Evolutionary conservation across 2,797 vertebrate genomes (phyloP), one percentile per base, ranked within the genome.

Genomic region (Aphelocoma californica): DNA sequence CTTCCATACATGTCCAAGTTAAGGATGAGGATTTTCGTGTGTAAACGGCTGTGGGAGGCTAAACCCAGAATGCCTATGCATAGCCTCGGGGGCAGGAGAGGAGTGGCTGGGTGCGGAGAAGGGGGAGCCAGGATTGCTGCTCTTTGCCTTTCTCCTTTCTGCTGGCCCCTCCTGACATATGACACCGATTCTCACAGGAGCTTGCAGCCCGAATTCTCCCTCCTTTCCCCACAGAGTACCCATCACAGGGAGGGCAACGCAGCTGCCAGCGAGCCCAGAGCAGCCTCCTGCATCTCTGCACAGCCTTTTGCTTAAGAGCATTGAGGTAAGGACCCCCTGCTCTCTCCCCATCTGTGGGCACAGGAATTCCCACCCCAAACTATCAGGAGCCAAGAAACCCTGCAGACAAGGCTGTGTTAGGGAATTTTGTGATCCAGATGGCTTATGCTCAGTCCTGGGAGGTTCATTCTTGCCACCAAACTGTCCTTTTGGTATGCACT

Each of bases 291-390:
- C 26, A 53, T 56, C 48, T 66, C 79, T 62, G 38, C 51, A 56
- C n/a, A 79, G 51, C 53, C 34, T 69, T 66, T 70, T 70, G 32
- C 60, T 65, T 38, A 17, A 24, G 28, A 91, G 25, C 36, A 45
- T 16, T 12, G 14, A 97, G 96, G 97, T 97, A 97, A 96, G 96
- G 51, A 69, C 7, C 15, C 26, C 5, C 5, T 70, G 20, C 56
- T 40, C n/a, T 70, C 38, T 74, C 44, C 26, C 18, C 17, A 31
- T 86, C 38, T 36, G 14, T 17, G 29, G 32, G 31, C 36, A 60
- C 23, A 31, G 45, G 40, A 94, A 77, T 77, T 90, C 48, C 71
- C 57, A 34, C 29, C 38, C 48, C 72, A 48, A 91, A 58, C 28
- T 40, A 58, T 20, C 34, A 86, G 48, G 36, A 72, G 45, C 32